Percentiles rank a stretch among this genome's conserved stretches.
Evolutionary conservation across 2,888 invertebrate species (phyloP).

Genomic region (Chorisops tibialis): DNA sequence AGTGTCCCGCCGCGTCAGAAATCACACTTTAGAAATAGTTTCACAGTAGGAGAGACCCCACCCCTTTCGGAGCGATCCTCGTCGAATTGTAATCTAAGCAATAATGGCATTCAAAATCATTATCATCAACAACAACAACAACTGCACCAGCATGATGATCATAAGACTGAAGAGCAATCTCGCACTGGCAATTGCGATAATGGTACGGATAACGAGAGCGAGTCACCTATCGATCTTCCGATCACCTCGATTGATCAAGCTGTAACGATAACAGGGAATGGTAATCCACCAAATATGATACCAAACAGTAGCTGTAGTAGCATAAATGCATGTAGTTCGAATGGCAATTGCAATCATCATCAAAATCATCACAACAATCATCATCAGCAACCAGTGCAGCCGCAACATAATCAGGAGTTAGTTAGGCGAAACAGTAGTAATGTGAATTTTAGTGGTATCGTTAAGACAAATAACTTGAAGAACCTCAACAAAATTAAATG

Average conservation of each 20-base stretch:
- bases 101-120: neutral
- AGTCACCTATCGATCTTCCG: neutral
- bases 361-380: constrained; percentile 17
- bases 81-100: neutral
- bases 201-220: constrained; percentile 10
- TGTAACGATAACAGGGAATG: constrained; percentile 25
- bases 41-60: constrained; percentile 2
- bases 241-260: neutral
- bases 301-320: constrained; percentile 29
- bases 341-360: constrained; percentile 9
- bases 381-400: constrained; percentile 1
- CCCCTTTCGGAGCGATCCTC: neutral
- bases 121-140: neutral
- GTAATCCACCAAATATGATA: constrained; percentile 30
- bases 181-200: constrained; percentile 2
- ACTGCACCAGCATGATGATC: neutral
- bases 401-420: constrained; percentile 15
- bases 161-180: constrained; percentile 21
- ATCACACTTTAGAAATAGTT: constrained; percentile 2
- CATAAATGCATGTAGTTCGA: constrained; percentile 25
- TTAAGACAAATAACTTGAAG: constrained; percentile 44
- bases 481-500: constrained; percentile 44
- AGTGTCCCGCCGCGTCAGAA: neutral
- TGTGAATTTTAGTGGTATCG: constrained; percentile 39
- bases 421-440: constrained; percentile 35